Evolutionary conservation across 2,888 invertebrate genomes (phyloP).

Genomic region (Andrena minutula): DNA sequence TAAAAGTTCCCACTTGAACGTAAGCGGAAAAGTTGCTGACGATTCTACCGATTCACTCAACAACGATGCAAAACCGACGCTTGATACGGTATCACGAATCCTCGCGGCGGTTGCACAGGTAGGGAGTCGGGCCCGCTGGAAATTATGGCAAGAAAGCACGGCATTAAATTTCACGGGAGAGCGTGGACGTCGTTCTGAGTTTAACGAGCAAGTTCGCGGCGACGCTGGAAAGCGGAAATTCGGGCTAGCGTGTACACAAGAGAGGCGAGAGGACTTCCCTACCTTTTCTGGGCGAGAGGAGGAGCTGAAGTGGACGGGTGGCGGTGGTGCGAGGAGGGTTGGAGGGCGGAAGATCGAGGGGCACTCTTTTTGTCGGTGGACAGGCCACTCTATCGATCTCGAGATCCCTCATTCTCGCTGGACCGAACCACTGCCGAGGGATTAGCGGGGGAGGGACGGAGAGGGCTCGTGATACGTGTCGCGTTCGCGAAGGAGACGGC

Average conservation of each 20-base stretch:
- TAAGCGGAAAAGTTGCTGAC: too few relatives aligned
- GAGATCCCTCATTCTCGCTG: slow-evolving; percentile 52
- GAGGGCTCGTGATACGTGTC: slow-evolving; percentile 35
- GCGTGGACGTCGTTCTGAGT: background rate
- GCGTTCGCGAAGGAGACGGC: slow-evolving; percentile 20
- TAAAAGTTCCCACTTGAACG: too few relatives aligned
- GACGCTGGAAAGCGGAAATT: slow-evolving; percentile 34
- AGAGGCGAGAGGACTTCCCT: background rate
- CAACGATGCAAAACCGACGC: background rate
- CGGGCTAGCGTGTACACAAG: slow-evolving; percentile 12
- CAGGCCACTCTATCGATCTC: slow-evolving; percentile 56
- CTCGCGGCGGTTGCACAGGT: background rate
- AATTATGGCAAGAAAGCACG: slow-evolving; percentile 15
- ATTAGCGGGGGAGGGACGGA: slow-evolving; percentile 39
- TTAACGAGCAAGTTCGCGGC: slow-evolving; percentile 34
- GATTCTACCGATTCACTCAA: background rate
- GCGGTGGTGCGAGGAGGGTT: background rate
- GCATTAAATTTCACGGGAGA: slow-evolving; percentile 41
- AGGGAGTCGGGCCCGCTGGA: background rate
- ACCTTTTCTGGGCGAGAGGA: background rate
- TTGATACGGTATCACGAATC: background rate
- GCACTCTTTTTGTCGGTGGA: slow-evolving; percentile 45
- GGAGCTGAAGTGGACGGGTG: background rate
- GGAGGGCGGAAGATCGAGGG: slow-evolving; percentile 52
- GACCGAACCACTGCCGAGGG: slow-evolving; percentile 33